Evolutionary conservation across 2,113 vertebrate genomes (phyloP).

Genomic region (Turnix velox): DNA sequence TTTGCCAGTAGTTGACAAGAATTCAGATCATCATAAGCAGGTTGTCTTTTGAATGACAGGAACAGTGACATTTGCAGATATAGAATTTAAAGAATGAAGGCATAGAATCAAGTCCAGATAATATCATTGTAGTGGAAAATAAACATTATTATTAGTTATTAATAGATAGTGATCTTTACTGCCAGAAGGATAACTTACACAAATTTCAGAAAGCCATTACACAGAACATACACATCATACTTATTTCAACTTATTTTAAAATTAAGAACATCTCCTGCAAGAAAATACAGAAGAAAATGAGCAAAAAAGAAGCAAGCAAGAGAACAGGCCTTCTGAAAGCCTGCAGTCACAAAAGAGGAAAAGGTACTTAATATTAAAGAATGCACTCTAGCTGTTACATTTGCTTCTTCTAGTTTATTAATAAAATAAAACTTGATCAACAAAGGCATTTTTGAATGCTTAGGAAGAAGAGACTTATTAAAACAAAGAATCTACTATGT

Average conservation of each 20-base stretch:
- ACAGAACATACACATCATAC: not conserved
- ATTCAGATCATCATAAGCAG: not conserved
- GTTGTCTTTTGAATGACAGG: not conserved
- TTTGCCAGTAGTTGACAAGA: not conserved
- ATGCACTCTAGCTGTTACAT: slow-evolving; percentile 44
- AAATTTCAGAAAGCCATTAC: not conserved
- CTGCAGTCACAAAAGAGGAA: slow-evolving; percentile 23
- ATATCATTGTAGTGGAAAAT: not conserved
- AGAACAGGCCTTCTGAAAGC: slow-evolving; percentile 14
- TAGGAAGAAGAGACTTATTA: slow-evolving; percentile 22
- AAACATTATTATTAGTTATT: not conserved
- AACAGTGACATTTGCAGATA: not conserved
- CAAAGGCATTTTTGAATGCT: slow-evolving; percentile 65
- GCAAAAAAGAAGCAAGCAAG: not conserved
- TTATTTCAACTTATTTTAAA: slow-evolving; percentile 37
- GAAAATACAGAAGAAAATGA: not conserved
- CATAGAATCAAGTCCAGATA: not conserved
- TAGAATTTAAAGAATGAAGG: not conserved
- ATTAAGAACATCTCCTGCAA: not conserved
- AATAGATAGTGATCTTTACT: not conserved
- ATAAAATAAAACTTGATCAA: slow-evolving; percentile 60
- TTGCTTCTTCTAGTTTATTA: slow-evolving; percentile 55
- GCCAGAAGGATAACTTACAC: not conserved
- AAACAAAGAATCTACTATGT: slow-evolving; percentile 14
- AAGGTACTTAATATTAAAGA: slow-evolving; percentile 22